Evolutionary conservation across 92 coral and sea anemone species (phyloP).

Genomic region (Actinostola sp.): DNA sequence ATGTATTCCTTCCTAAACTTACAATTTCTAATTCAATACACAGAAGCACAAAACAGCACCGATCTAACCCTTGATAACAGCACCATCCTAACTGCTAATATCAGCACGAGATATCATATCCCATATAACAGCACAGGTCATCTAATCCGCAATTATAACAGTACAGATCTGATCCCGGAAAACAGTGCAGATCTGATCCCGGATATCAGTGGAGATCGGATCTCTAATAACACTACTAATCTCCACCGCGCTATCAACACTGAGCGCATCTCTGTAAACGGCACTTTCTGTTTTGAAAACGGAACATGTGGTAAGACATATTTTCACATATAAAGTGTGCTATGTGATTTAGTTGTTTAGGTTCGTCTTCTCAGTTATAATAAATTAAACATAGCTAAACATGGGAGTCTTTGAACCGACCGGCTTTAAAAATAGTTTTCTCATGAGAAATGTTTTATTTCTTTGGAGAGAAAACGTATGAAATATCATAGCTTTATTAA

Average conservation of each 20-base stretch:
- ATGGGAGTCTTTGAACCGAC: no score
- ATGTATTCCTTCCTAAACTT: no score
- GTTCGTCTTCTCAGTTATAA: no score
- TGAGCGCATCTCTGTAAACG: background rate
- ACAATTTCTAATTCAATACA: conserved; percentile 15
- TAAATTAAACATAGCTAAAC: no score
- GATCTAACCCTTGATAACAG: background rate
- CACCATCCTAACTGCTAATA: background rate
- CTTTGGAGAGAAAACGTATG: no score
- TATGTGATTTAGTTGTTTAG: background rate
- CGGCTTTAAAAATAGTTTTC: no score
- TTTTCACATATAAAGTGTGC: background rate
- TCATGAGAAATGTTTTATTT: no score
- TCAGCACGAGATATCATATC: background rate
- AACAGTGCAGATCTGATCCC: background rate
- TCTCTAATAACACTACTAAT: no score
- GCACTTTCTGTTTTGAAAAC: background rate
- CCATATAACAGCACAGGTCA: no score
- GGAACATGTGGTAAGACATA: conserved; percentile 15
- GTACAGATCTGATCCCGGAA: background rate
- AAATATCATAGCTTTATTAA: no score
- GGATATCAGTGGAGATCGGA: no score
- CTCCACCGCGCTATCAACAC: background rate
- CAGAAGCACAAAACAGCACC: conserved; percentile 23
- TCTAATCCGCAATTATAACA: background rate